A percentile compares a stretch with the other conserved stretches of the same genome.
These are phyloP conservation scores for Eurois occulta DNA, from an alignment of 2,888 invertebrate species.

Conservation along the genomic window DNA sequence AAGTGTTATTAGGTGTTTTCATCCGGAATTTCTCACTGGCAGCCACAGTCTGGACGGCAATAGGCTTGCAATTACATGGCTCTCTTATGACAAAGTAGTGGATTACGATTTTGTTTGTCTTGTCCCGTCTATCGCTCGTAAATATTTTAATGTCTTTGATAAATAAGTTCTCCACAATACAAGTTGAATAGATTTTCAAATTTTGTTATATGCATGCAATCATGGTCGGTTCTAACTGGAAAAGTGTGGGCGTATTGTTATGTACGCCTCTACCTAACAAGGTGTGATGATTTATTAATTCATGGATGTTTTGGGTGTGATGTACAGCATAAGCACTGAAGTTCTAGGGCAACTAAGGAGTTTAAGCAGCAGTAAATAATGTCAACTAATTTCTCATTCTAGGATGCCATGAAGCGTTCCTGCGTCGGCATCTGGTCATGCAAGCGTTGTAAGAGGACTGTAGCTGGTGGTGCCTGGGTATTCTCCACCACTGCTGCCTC, in stretches of 20 bases:
- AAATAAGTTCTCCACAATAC: background rate
- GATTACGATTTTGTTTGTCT: too few species aligned
- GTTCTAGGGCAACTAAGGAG: background rate
- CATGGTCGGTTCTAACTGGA: background rate
- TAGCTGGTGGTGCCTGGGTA: conserved; percentile 99
- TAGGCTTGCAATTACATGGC: background rate
- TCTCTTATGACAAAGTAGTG: too few species aligned
- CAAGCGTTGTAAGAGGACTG: conserved; percentile 98
- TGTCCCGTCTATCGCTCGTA: too few species aligned
- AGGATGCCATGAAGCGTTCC: conserved; percentile 99
- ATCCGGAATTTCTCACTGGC: background rate
- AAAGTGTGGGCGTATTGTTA: background rate
- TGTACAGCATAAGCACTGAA: background rate
- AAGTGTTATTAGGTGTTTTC: too few species aligned
- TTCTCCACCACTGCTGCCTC: conserved; percentile 99
- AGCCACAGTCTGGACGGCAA: background rate
- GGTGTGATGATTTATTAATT: background rate
- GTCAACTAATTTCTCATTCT: conserved; percentile 70
- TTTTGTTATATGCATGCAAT: background rate
- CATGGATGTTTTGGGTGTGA: background rate
- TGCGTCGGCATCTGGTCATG: conserved; percentile 99
- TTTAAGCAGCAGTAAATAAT: background rate
- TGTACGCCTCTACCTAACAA: background rate
- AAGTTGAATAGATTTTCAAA: background rate
- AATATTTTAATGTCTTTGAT: too few species aligned